A percentile compares a stretch with the other conserved stretches of the same genome.
Evolutionary conservation across 2,888 invertebrate species (phyloP).

Genomic region (Xylocampa areola): DNA sequence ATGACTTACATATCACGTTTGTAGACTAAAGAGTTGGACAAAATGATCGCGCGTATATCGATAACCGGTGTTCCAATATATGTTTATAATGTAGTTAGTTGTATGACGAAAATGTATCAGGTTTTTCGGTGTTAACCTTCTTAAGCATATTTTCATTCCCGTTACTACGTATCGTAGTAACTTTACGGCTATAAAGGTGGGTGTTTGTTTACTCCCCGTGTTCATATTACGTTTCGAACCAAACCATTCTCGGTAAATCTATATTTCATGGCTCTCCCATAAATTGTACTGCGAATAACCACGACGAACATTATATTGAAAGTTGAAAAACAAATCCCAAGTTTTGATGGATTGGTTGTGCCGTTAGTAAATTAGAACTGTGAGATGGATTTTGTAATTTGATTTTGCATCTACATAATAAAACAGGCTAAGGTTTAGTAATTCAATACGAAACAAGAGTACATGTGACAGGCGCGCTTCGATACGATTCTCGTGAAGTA

Average conservation of each 20-base stretch:
- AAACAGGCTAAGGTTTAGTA: conserved; percentile 23
- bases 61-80: too few species aligned
- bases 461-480: conserved; percentile 33
- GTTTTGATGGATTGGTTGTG: conserved; percentile 48
- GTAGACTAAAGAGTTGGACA: neutral
- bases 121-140: conserved; percentile 29
- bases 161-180: conserved; percentile 56
- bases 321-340: conserved; percentile 48
- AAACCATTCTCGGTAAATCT: conserved; percentile 30
- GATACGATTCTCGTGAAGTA: conserved; percentile 45
- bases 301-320: conserved; percentile 31
- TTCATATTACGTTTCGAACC: conserved; percentile 21
- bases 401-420: conserved; percentile 34
- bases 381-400: conserved; percentile 44
- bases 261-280: conserved; percentile 36
- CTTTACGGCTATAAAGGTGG: conserved; percentile 50
- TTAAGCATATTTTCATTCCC: conserved; percentile 3
- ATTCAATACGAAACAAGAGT: conserved; percentile 29
- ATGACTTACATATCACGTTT: neutral
- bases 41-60: neutral
- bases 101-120: too few species aligned
- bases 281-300: conserved; percentile 18
- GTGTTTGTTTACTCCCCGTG: conserved; percentile 59
- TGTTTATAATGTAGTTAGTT: too few species aligned
- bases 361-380: conserved; percentile 37